Percentiles rank a stretch among this genome's conserved stretches.
Evolutionary conservation across 1,140 invertebrate species (phyloP).

Genomic region (Penaeus vannamei): DNA sequence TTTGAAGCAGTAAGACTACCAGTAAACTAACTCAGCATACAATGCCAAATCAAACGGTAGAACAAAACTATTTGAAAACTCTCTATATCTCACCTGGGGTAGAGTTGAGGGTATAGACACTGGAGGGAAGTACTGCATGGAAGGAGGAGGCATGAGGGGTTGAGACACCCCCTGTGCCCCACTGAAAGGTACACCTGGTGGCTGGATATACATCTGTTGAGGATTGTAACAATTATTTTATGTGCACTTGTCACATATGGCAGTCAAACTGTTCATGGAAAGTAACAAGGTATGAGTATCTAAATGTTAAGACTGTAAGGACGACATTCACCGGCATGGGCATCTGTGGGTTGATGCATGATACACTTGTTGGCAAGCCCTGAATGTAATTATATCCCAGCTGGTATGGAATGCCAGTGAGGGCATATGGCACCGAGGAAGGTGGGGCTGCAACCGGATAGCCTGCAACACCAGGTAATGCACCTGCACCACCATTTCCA

Average conservation of each 20-base stretch:
- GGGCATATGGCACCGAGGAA: constrained; percentile 57
- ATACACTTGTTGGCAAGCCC: constrained; percentile 58
- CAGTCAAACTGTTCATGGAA: background rate
- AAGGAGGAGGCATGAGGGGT: constrained; percentile 66
- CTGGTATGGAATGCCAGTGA: constrained; percentile 60
- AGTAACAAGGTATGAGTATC: background rate
- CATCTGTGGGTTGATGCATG: constrained; percentile 64
- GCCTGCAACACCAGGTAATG: constrained; percentile 48
- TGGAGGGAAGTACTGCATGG: constrained; percentile 70
- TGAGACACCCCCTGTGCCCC: constrained; percentile 59
- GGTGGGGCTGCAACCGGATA: constrained; percentile 58
- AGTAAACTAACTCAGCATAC: no score
- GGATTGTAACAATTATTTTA: background rate
- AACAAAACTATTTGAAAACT: background rate
- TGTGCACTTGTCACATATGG: background rate
- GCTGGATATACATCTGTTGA: constrained; percentile 65
- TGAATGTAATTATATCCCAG: constrained; percentile 65
- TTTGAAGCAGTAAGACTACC: no score
- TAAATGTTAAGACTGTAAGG: background rate
- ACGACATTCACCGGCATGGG: constrained; percentile 59
- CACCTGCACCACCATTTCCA: constrained; percentile 47
- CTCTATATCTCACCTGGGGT: constrained; percentile 48
- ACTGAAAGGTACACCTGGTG: constrained; percentile 60
- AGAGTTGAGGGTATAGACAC: constrained; percentile 68
- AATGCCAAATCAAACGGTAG: no score